These are phyloP conservation scores for Centroberyx gerrardi DNA, from an alignment of 2,797 vertebrate species.

Conservation along the genomic window DNA sequence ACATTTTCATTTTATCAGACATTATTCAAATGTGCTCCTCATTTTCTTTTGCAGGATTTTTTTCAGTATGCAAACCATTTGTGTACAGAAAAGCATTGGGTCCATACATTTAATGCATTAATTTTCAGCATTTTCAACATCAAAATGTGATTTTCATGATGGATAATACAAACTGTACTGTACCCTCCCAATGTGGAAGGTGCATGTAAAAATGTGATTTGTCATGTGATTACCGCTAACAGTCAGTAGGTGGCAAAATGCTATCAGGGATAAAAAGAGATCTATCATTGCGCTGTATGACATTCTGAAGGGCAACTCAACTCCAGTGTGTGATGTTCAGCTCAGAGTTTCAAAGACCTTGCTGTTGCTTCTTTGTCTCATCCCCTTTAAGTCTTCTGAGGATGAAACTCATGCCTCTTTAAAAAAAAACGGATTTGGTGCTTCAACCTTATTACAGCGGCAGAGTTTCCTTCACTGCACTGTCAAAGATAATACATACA, in stretches of 20 bases:
- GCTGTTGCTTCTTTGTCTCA: constrained; percentile 42
- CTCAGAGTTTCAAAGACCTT: constrained; percentile 46
- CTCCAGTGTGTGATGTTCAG: constrained; percentile 21
- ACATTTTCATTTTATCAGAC: constrained; percentile 53
- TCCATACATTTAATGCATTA: not conserved
- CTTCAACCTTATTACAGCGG: constrained; percentile 34
- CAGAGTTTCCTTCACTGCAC: constrained; percentile 1
- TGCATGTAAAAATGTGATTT: not conserved
- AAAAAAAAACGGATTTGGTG: constrained; percentile 15
- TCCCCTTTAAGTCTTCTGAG: constrained; percentile 24
- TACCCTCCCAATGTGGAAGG: not conserved
- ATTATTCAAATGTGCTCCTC: constrained; percentile 12
- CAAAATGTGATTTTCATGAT: not conserved
- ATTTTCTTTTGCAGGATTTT: not conserved
- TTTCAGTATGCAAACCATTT: not conserved
- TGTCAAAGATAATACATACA: constrained; percentile 21
- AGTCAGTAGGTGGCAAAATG: constrained; percentile 86
- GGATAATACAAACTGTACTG: too few relatives aligned
- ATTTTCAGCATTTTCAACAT: not conserved
- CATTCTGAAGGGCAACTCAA: constrained; percentile 51
- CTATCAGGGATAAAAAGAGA: constrained; percentile 74
- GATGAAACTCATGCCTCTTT: constrained; percentile 26
- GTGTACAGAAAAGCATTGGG: not conserved
- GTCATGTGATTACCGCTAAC: constrained; percentile 75
- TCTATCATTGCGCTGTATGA: constrained; percentile 43